Base-by-base conservation (phyloP, 2,888 invertebrate genomes). In the Candidula unifasciata region DNA sequence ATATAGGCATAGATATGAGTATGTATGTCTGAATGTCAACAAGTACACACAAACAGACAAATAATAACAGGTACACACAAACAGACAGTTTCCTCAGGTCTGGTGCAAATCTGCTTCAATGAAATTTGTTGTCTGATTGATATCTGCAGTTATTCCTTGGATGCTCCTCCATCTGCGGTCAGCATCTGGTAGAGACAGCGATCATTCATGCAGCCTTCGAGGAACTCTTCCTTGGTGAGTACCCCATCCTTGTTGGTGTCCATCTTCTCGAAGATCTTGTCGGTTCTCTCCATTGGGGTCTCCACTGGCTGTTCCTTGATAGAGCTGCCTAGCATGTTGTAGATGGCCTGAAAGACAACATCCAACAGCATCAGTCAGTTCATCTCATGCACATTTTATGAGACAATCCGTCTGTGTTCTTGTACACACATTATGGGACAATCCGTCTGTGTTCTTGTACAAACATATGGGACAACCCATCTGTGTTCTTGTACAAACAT, bases 211-310 rank as follows among this genome's bases (percentile, higher is more conserved):
- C 99, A 99, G 86, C 98, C 99, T 94, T 98, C 98, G 87, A 99
- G 96, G 95, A 99, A 99, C 95, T 99, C 99, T 89, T 99, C 98
- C 95, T 98, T 97, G 89, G 98, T 98, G 93, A 99, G 96, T 94
- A 98, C 98, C 86, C 99, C 99, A 94, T 99, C 99, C 95, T 98
- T 97, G 95, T 99, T 99, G 93, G 98, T 97, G 94, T 99, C 99
- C 99, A 99, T 99, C 95, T 98, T 98, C 86, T 98, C 98, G 95
- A 99, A 99, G 92, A 99, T 99, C 94, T 98, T 99, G 95, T 98
- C 98, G 90, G 99, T 99, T 90, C 99, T 95, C 93, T 99, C 98
- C 93, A 99, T 98, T 52, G 99, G 99, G 66, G 92, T 89, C 80
- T 92, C 90, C 24, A 88, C 88, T 52, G 88, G 84, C 74, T 90